These are phyloP conservation scores for Hesperophylax magnus DNA, from an alignment of 1,140 invertebrate genomes.

Conservation along the genomic window DNA sequence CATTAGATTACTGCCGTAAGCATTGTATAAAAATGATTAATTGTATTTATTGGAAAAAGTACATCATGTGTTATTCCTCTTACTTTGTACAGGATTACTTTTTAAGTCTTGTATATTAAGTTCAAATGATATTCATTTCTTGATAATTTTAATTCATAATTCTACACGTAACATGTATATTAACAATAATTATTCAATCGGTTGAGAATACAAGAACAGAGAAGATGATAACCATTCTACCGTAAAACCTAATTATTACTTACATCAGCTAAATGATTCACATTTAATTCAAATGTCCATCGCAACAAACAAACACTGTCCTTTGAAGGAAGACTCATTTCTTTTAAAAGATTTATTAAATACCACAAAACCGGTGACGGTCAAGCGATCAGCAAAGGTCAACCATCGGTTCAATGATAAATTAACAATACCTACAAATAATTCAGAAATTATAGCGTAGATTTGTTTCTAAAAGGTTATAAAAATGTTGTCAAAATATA, in stretches of 20 bases:
- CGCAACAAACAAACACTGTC: constrained; percentile 13
- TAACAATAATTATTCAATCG: constrained; percentile 8
- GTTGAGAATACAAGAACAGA: constrained; percentile 18
- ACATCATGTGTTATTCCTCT: constrained; percentile 36
- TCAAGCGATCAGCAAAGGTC: too few species aligned
- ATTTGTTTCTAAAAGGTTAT: too few species aligned
- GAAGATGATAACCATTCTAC: background rate
- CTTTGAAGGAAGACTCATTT: constrained; percentile 25
- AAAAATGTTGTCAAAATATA: background rate
- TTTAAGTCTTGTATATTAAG: constrained; percentile 41
- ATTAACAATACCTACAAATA: too few species aligned
- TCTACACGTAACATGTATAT: background rate
- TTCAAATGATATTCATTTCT: constrained; percentile 37
- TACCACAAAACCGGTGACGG: too few species aligned
- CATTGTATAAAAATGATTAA: constrained; percentile 49
- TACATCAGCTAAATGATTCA: background rate
- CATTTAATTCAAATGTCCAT: background rate
- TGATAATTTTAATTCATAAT: constrained; percentile 31
- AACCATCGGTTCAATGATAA: too few species aligned
- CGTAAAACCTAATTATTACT: constrained; percentile 13
- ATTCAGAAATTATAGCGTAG: too few species aligned
- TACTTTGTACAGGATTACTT: constrained; percentile 47
- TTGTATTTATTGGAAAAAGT: constrained; percentile 47
- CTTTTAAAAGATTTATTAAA: background rate
- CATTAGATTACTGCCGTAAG: constrained; percentile 9